Base-by-base conservation (phyloP, 2,113 vertebrate species). In the Litocranius walleri region DNA sequence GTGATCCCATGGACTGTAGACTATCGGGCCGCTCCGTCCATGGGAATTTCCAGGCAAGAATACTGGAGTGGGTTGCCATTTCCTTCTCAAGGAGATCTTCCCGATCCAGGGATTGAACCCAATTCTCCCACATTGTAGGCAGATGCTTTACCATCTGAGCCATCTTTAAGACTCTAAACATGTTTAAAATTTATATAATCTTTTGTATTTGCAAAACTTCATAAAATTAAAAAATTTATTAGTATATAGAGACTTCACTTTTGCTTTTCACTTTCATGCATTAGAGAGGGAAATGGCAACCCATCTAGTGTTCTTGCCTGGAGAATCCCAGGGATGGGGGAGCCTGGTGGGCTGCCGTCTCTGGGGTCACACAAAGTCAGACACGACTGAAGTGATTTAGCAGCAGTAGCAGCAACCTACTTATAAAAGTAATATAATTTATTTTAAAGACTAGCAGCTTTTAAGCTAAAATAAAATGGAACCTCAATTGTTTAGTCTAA, bases 161-260 rank as follows among this genome's bases (percentile, higher is more conserved):
- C n/a, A 71, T 40, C 19, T 36, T 71, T 71, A 71, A 71, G 67
- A 71, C 67, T 71, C 64, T 40, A 40, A 71, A 71, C 36, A 71
- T 23, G n/a, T 17, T 91, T 94, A 91, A 64, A 82, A 64, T 48
- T 52, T 59, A 54, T 14, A 62, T 17, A 74, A 74, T 48, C 1
- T 25, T 94, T 87, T 84, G 6, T 92, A 94, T 36, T 83, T 83
- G n/a, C 6, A 62, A 93, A 74, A 67, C 8, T 54, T 52, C 71
- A 61, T 43, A 64, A 92, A 78, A 88, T 54, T 88, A 71, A 92
- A 81, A 40, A 40, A 67, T 54, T 82, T 15, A 80, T 61, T 91
- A 85, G 4, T 36, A 6, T 74, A 80, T 10, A 71, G 57, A 0
- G 10, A 59, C 57, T 59, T 59, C 57, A 59, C 23, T 59, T 59